phyloP scores from a whole-genome alignment of 2,113 vertebrate genomes.

The Nothobranchius kuhntae region DNA sequence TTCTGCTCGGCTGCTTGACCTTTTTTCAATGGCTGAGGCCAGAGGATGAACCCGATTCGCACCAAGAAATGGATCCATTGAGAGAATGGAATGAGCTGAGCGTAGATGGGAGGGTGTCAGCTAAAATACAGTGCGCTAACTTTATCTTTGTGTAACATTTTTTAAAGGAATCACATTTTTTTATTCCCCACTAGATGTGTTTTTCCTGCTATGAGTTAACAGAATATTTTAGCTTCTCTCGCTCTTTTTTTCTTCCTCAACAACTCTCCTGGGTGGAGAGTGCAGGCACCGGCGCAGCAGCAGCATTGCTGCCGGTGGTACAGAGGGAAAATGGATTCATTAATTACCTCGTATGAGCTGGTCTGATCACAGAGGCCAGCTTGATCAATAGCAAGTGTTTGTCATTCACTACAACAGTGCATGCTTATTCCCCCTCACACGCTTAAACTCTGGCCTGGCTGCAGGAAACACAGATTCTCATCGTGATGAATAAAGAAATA shows the following conservation, averaged over 20 bases:
- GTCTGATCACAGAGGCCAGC: slow-evolving; percentile 90
- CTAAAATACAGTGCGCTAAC: slow-evolving; percentile 59
- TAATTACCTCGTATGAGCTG: slow-evolving; percentile 98
- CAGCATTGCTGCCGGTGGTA: slow-evolving; percentile 85
- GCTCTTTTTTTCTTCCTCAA: slow-evolving; percentile 67
- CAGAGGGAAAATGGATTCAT: slow-evolving; percentile 95
- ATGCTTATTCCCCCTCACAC: slow-evolving; percentile 60
- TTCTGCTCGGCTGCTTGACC: slow-evolving; percentile 89
- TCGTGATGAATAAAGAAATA: too few relatives aligned
- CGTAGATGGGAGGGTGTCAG: slow-evolving; percentile 22
- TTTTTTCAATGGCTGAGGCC: slow-evolving; percentile 85
- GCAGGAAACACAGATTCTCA: slow-evolving; percentile 17
- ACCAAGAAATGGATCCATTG: slow-evolving; percentile 81
- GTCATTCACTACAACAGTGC: slow-evolving; percentile 87
- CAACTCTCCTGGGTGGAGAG: slow-evolving; percentile 64
- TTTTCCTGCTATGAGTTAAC: slow-evolving; percentile 64
- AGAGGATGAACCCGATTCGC: slow-evolving; percentile 83
- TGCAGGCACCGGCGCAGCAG: slow-evolving; percentile 77
- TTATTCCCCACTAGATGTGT: slow-evolving; percentile 43
- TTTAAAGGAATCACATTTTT: slow-evolving; percentile 56
- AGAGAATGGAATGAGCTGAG: slow-evolving; percentile 68
- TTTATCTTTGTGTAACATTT: slow-evolving; percentile 63
- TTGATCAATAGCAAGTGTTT: slow-evolving; percentile 91
- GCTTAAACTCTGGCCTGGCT: slow-evolving; percentile 34
- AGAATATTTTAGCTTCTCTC: slow-evolving; percentile 66